Conservation (phyloP, 2,797 vertebrate genomes). For the Peromyscus eremicus region DNA sequence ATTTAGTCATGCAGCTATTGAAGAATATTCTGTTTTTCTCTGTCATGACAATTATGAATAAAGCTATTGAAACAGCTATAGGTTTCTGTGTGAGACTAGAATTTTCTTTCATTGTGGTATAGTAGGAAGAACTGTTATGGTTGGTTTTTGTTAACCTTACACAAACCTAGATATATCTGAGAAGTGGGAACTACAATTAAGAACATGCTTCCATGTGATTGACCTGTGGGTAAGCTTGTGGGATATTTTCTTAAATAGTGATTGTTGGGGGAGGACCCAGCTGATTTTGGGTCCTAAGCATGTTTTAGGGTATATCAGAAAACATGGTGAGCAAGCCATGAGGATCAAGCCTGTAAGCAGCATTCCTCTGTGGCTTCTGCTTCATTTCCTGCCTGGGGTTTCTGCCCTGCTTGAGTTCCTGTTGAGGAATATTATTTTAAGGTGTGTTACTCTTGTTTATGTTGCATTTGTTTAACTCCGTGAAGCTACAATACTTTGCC, state of each 20-base stretch:
- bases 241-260: too few relatives aligned
- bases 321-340: background rate
- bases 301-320: background rate
- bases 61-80: background rate
- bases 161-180: background rate
- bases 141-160: background rate
- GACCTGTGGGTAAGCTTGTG: too few relatives aligned
- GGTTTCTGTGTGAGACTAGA: background rate
- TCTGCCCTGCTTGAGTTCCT: too few relatives aligned
- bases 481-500: too few relatives aligned
- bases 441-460: too few relatives aligned
- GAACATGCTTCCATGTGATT: background rate
- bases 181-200: background rate
- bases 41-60: background rate
- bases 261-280: background rate
- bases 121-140: background rate
- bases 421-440: too few relatives aligned
- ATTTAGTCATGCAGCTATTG: background rate
- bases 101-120: background rate
- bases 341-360: background rate
- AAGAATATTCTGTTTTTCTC: background rate
- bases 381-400: background rate
- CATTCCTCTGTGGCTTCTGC: background rate
- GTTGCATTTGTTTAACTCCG: too few relatives aligned
- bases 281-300: background rate